phyloP scores from a whole-genome alignment of 2,888 invertebrate genomes.

The Lasius fuliginosus region DNA sequence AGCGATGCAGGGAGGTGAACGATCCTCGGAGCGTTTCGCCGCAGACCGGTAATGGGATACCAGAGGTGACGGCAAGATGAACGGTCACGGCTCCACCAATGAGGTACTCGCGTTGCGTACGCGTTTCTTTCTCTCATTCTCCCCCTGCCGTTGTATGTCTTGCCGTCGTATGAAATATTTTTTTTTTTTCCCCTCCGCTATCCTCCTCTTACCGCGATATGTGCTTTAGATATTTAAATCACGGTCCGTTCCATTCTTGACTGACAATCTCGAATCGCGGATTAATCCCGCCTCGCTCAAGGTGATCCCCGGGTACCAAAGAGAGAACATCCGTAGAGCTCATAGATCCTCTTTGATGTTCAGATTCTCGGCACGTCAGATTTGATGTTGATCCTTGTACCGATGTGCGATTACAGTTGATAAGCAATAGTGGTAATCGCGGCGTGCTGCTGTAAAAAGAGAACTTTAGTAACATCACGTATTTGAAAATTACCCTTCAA shows the following conservation, averaged over 20 bases:
- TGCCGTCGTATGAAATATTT: conserved; percentile 41
- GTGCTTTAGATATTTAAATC: conserved; percentile 57
- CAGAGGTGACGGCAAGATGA: conserved; percentile 84
- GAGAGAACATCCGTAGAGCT: conserved; percentile 37
- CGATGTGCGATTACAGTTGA: conserved; percentile 40
- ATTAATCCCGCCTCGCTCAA: conserved; percentile 53
- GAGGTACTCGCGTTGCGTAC: conserved; percentile 80
- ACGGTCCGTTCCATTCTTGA: conserved; percentile 42
- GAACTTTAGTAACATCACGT: neutral
- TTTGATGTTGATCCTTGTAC: conserved; percentile 50
- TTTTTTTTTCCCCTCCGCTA: conserved; percentile 60
- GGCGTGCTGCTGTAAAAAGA: conserved; percentile 9
- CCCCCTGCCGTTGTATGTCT: conserved; percentile 18
- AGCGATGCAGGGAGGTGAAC: conserved; percentile 78
- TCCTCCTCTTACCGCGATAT: conserved; percentile 55
- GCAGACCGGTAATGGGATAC: conserved; percentile 82
- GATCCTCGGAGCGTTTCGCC: conserved; percentile 77
- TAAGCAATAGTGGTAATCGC: conserved; percentile 35
- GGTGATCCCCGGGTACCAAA: conserved; percentile 50
- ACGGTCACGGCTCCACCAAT: conserved; percentile 83
- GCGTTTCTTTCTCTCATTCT: conserved; percentile 67
- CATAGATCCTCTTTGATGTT: conserved; percentile 44
- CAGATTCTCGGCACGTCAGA: conserved; percentile 41
- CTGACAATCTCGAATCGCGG: conserved; percentile 51
- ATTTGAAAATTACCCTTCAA: conserved; percentile 10